phyloP scores from a whole-genome alignment of 2,888 invertebrate species.

The Globia sparganii region DNA sequence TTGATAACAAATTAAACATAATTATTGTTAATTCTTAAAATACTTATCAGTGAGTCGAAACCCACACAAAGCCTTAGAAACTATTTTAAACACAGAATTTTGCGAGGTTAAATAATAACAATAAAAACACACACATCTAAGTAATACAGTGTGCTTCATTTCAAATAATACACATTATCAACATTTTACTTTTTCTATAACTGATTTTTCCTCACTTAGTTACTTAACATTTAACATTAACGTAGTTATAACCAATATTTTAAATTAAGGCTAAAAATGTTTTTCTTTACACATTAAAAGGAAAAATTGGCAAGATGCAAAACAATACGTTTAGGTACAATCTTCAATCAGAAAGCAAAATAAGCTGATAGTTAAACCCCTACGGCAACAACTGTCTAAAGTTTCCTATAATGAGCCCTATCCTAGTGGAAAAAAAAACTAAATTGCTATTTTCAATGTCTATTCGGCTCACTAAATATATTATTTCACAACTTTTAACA shows the following conservation, averaged over 20 bases:
- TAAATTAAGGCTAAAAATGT: background rate
- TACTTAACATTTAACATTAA: slow-evolving; percentile 5
- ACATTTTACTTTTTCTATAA: slow-evolving; percentile 5
- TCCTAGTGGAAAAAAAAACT: background rate
- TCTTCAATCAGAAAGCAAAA: background rate
- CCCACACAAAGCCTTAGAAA: slow-evolving; percentile 14
- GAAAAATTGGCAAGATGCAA: slow-evolving; percentile 41
- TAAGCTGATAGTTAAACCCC: slow-evolving; percentile 1
- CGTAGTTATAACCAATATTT: slow-evolving; percentile 8
- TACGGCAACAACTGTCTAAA: background rate
- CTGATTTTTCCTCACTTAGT: background rate
- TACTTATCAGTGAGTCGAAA: background rate
- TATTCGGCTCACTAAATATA: background rate
- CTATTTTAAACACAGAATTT: slow-evolving; percentile 33
- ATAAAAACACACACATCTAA: background rate
- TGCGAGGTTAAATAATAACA: slow-evolving; percentile 46
- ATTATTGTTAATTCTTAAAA: slow-evolving; percentile 4
- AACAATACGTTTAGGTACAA: background rate
- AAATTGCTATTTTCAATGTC: background rate
- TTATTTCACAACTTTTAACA: slow-evolving; percentile 4
- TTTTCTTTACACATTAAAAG: background rate
- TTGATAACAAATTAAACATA: slow-evolving; percentile 19
- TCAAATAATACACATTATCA: background rate
- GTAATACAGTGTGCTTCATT: background rate
- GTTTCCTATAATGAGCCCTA: slow-evolving; percentile 8